A percentile compares a stretch with the other conserved stretches of the same genome.
phyloP scores from a whole-genome alignment of 2,113 vertebrate species.

The Mellivora capensis region DNA sequence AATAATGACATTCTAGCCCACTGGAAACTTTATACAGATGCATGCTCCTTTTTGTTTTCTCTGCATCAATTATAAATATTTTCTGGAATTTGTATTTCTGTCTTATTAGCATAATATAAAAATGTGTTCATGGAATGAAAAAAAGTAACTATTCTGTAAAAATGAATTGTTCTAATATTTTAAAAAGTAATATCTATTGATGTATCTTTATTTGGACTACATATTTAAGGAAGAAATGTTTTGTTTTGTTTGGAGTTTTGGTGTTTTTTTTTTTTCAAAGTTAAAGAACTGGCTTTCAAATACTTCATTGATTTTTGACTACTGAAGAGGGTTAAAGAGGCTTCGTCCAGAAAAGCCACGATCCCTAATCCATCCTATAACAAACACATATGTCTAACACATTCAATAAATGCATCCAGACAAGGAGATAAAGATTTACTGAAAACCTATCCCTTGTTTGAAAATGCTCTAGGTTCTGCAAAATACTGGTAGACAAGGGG shows the following conservation, averaged over 20 bases:
- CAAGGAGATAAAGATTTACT: background rate
- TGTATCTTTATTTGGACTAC: background rate
- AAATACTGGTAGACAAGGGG: background rate
- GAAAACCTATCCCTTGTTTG: background rate
- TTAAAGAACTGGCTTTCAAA: background rate
- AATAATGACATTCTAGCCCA: background rate
- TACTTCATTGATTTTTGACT: background rate
- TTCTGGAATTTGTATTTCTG: constrained; percentile 20
- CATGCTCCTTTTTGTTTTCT: background rate
- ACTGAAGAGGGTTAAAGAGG: background rate
- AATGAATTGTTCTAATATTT: background rate
- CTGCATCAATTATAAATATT: background rate
- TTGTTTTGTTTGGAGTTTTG: background rate
- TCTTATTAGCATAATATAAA: background rate
- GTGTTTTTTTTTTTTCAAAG: background rate
- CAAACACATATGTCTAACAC: background rate
- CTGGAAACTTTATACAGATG: background rate
- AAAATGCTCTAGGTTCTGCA: background rate
- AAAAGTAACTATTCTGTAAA: background rate
- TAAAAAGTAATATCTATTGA: background rate
- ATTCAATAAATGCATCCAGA: background rate
- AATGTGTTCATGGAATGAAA: background rate
- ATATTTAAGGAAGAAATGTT: background rate
- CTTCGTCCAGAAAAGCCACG: background rate
- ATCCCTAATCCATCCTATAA: background rate